Conservation (phyloP, 2,113 vertebrate genomes). For the Tyto alba region DNA sequence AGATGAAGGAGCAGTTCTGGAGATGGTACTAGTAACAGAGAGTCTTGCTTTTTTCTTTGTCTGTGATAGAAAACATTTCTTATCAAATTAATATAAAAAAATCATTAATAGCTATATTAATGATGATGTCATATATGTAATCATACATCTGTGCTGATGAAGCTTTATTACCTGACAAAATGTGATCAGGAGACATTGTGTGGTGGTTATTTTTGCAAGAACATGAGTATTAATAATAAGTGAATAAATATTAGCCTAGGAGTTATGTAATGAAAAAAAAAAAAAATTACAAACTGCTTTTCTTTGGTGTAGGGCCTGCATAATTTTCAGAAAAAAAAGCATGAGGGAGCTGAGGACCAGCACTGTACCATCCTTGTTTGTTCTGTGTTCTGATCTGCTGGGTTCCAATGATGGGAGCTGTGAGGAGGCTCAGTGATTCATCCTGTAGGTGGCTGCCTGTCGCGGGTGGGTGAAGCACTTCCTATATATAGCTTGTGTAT, state of each 20-base stretch:
- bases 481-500: slow-evolving; percentile 22
- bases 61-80: not conserved
- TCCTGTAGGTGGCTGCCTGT: slow-evolving; percentile 41
- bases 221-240: not conserved
- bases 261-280: not conserved
- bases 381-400: not conserved
- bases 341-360: not conserved
- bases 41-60: not conserved
- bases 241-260: not conserved
- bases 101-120: not conserved
- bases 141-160: not conserved
- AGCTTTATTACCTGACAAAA: not conserved
- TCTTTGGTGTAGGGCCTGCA: not conserved
- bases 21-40: not conserved
- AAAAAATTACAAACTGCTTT: not conserved
- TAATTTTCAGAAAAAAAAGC: not conserved
- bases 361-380: not conserved
- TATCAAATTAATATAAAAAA: not conserved
- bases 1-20: not conserved
- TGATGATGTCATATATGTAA: not conserved
- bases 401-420: not conserved
- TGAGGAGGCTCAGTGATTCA: slow-evolving; percentile 47
- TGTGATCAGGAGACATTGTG: not conserved
- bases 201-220: not conserved
- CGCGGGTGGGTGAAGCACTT: not conserved